Base-by-base conservation (phyloP, 2,888 invertebrate genomes). In the Thecophora atra region DNA sequence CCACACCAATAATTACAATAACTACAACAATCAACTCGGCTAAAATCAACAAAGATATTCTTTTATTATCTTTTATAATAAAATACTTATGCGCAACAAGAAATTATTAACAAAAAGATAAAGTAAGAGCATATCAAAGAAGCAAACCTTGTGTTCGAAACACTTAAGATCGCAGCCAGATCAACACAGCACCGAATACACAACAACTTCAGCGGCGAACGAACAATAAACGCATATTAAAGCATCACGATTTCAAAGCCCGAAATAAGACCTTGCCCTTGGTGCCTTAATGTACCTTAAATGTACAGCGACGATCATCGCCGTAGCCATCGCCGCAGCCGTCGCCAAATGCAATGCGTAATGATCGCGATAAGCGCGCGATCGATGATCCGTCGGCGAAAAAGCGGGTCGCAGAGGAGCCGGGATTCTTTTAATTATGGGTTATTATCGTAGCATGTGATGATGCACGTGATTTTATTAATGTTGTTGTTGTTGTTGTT, bases 41-140 rank as follows among this genome's bases (percentile, higher is more conserved):
- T 47, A 47, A 73, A 75, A 76, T 73, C 76, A 75, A 73, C 73
- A 73, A 67, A 73, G 52, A 21, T 13, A 24, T 1, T 56, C 2
- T 56, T 56, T 56, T 56, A 7, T 56, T n/a, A n/a, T 56, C 67
- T 30, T 66, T 72, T 52, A 63, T 54, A 68, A 51, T 70, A 72
- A 19, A 65, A 56, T 67, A 52, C 21, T 52, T 54, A 67, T 64
- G 64, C 64, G 21, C 44, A 54, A 54, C 19, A 24, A 37, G 37
- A 67, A 67, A 67, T 54, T 54, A 67, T 66, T 30, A 30, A 17
- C 37, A 21, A 24, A 19, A 44, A 42, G 52, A 13, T n/a, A 21
- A 17, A 30, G n/a, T 17, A 51, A 15, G 7, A 62, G 28, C n/a
- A n/a, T 28, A 66, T 66, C 6, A 64, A 24, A 19, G n/a, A 19